Evolutionary conservation across 37 sponge, comb jelly and placozoan genomes (phyloP).

Genomic region (Theonella swinhoei): DNA sequence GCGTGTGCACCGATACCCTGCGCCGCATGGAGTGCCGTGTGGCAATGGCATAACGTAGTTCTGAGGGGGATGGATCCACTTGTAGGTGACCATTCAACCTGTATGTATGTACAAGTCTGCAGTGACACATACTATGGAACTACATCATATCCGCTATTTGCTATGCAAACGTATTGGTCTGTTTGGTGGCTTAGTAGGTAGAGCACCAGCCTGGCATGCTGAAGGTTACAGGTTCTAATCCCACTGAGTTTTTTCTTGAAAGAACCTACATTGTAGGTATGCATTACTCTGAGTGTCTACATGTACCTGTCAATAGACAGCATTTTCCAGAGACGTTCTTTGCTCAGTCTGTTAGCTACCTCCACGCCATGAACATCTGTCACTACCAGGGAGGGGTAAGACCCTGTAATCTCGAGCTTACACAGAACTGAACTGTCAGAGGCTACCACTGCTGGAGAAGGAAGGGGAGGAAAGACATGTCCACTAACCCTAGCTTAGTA

Average conservation of each 20-base stretch:
- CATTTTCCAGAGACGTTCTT: slow-evolving; percentile 84
- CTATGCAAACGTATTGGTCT: too few species aligned
- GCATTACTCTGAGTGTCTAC: neutral
- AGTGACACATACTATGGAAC: too few species aligned
- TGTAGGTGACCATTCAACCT: slow-evolving; percentile 72
- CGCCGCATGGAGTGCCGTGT: slow-evolving; percentile 82
- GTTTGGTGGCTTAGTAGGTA: too few species aligned
- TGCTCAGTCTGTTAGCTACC: slow-evolving; percentile 48
- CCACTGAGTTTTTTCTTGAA: too few species aligned
- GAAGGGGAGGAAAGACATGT: neutral
- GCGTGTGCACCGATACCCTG: slow-evolving; percentile 66
- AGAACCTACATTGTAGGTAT: too few species aligned
- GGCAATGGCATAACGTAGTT: slow-evolving; percentile 83
- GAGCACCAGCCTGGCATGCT: too few species aligned
- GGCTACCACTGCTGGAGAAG: neutral
- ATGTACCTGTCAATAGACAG: slow-evolving; percentile 76
- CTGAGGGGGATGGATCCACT: slow-evolving; percentile 73
- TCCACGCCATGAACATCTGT: slow-evolving; percentile 66
- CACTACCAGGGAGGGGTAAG: slow-evolving; percentile 79
- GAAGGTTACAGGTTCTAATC: too few species aligned
- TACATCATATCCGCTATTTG: too few species aligned
- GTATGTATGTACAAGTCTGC: neutral
- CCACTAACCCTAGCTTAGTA: neutral
- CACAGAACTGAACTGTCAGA: slow-evolving; percentile 36
- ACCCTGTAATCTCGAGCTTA: slow-evolving; percentile 47